Evolutionary conservation across 2,113 vertebrate genomes (phyloP).

Genomic region (Callionymus lyra): DNA sequence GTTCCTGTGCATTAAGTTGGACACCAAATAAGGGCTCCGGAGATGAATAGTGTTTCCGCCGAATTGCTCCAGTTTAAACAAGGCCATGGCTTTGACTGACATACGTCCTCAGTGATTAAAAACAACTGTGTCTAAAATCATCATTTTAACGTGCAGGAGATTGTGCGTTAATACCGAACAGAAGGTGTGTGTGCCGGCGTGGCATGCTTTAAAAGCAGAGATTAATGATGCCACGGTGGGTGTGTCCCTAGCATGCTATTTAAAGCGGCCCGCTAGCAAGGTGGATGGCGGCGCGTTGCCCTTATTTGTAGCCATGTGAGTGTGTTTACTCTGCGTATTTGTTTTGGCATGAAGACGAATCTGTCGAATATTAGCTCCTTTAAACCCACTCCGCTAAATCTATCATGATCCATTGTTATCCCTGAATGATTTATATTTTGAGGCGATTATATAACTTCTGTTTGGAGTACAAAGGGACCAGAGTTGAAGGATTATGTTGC

Average conservation of each 20-base stretch:
- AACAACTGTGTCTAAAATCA: background rate
- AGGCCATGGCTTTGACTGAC: too few species aligned
- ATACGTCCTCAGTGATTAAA: too few species aligned
- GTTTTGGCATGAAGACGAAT: too few species aligned
- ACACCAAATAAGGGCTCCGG: too few species aligned
- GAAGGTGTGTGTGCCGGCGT: constrained; percentile 1
- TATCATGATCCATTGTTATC: constrained; percentile 18
- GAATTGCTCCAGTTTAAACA: background rate
- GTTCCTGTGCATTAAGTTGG: too few species aligned
- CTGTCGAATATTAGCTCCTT: constrained; percentile 1
- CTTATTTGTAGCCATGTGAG: constrained; percentile 4
- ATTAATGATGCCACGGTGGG: constrained; percentile 10
- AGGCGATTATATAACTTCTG: constrained; percentile 42
- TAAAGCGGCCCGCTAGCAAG: constrained; percentile 10
- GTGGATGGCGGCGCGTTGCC: constrained; percentile 18
- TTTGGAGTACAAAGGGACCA: constrained; percentile 29
- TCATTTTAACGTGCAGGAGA: background rate
- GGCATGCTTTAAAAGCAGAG: constrained; percentile 12
- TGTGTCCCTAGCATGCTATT: constrained; percentile 11
- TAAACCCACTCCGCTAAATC: constrained; percentile 1
- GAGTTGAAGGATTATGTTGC: constrained; percentile 39
- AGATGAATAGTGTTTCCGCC: too few species aligned
- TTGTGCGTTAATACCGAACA: background rate
- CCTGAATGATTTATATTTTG: constrained; percentile 28
- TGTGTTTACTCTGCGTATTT: background rate